Evolutionary conservation across 2,113 vertebrate species (phyloP).

Genomic region (Bambusicola thoracicus): DNA sequence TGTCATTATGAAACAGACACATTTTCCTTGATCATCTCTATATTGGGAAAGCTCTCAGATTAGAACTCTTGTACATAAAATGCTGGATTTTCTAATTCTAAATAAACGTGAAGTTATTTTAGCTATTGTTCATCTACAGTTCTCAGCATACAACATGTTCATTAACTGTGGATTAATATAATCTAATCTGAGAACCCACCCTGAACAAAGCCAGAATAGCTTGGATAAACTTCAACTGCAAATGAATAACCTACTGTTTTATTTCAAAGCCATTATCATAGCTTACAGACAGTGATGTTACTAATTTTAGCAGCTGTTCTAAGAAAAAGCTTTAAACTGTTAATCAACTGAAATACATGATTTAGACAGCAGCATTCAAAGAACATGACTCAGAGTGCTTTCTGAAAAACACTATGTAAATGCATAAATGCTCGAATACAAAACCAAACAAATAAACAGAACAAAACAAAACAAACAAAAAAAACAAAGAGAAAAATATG

Average conservation of each 20-base stretch:
- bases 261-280: neutral
- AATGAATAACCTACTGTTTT: neutral
- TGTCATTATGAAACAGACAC: neutral
- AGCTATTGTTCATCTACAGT: neutral
- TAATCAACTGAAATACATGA: constrained; percentile 21
- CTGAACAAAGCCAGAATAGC: neutral
- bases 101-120: neutral
- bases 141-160: neutral
- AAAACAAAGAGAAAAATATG: too few species aligned
- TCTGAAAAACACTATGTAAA: neutral
- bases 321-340: constrained; percentile 24
- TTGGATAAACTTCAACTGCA: neutral
- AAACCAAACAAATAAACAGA: neutral
- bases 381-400: neutral
- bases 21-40: neutral
- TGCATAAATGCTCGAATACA: neutral
- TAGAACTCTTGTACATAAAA: neutral
- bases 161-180: neutral
- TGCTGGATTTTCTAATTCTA: constrained; percentile 3
- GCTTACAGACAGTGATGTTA: neutral
- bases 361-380: constrained; percentile 7
- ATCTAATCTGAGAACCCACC: neutral
- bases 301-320: constrained; percentile 39
- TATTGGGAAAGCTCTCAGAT: neutral
- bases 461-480: neutral